phyloP scores from a whole-genome alignment of 2,113 vertebrate species.

The Peromyscus californicus region DNA sequence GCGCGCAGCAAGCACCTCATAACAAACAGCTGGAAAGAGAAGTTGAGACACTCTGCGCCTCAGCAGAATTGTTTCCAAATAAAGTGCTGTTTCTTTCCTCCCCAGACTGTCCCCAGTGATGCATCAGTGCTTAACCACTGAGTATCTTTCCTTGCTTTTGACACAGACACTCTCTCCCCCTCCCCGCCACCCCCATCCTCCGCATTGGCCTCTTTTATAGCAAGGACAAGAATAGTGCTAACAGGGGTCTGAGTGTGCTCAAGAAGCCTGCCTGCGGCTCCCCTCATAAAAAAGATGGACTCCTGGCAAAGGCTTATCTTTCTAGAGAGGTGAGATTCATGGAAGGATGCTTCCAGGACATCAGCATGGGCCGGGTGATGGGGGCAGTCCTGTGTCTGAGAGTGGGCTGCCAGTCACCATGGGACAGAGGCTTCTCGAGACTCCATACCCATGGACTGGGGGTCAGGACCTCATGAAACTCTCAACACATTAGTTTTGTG shows the following conservation, averaged over 20 bases:
- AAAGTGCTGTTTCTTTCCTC: slow-evolving; percentile 50
- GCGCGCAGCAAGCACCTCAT: neutral
- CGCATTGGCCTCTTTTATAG: slow-evolving; percentile 35
- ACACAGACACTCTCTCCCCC: neutral
- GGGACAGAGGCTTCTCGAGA: neutral
- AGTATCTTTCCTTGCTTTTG: slow-evolving; percentile 46
- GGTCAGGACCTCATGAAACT: neutral
- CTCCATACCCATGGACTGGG: neutral
- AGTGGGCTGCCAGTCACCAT: neutral
- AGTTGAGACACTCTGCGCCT: slow-evolving; percentile 35
- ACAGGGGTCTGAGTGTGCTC: neutral
- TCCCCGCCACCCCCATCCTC: neutral
- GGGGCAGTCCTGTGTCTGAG: neutral
- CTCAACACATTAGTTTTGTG: neutral
- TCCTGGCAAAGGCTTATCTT: neutral
- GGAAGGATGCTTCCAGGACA: neutral
- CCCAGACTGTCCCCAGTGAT: slow-evolving; percentile 62
- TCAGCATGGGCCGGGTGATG: neutral
- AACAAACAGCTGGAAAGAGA: slow-evolving; percentile 18
- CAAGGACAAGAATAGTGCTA: neutral
- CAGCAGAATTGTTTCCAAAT: slow-evolving; percentile 75
- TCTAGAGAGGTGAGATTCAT: neutral
- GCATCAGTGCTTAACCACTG: slow-evolving; percentile 26
- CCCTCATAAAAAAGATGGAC: neutral
- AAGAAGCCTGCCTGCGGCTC: neutral